Base-by-base conservation (phyloP, 2,797 vertebrate genomes). In the Vultur gryphus region DNA sequence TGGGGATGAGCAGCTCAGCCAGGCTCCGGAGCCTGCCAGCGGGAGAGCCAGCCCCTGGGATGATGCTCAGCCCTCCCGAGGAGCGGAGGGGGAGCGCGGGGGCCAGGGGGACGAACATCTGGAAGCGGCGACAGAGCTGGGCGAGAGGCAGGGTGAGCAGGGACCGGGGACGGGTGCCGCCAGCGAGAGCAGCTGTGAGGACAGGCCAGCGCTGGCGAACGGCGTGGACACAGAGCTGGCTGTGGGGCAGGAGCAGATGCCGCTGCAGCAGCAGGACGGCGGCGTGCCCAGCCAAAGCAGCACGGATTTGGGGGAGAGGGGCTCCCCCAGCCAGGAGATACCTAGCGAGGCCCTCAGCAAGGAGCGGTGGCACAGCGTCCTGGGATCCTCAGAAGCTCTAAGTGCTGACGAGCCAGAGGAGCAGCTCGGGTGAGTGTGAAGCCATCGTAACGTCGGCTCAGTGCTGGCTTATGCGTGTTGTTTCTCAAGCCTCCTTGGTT, bases 381-480 rank as follows among this genome's bases (percentile, higher is more conserved):
- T 89, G 78, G 96, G 93, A 14, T 93, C 93, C 46, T 87, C 89
- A 0, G 96, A 91, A 82, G 93, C 90, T 8, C 89, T 94, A 2
- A 91, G 93, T 0, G 69, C 80, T 0, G 85, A 95, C 11, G 94
- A 97, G 64, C 46, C 43, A 0, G 97, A 97, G 37, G 96, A 97
- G 37, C 94, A 73, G 52, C 84, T 97, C 2, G 83, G 97, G 97
- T 97, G 91, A 97, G 89, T 95, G 61, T 2, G 19, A 33, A 75
- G 29, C 21, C 4, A 0, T 24, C 5, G 1, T 4, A 8, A 37
- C 2, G 0, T 24, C 2, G 8, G 78, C 61, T 49, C 44, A 0
- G 67, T 4, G 29, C 39, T 20, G 77, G 25, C 46, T 33, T 43
- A 10, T 1, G 3, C 17, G 64, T 24, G 64, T 6, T 83, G 58